Conservation (phyloP, 2,797 vertebrate genomes). For the Menidia menidia region DNA sequence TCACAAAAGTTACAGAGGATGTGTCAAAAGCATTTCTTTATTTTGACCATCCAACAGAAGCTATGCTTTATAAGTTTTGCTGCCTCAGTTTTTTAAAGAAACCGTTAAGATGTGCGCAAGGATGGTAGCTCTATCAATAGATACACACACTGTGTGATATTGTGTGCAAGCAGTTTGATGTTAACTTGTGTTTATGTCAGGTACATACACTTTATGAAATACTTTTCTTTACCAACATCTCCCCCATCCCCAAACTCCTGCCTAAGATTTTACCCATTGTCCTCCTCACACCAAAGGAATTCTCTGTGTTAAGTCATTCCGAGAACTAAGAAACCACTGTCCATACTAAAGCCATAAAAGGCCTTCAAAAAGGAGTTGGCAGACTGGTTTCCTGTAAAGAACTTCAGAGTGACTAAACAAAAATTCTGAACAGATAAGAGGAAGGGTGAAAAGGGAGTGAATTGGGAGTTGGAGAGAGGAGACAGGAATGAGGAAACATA, state of each 20-base stretch:
- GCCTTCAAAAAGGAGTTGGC: constrained; percentile 36
- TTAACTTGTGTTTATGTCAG: background rate
- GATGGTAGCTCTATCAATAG: background rate
- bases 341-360: constrained; percentile 32
- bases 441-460: constrained; percentile 29
- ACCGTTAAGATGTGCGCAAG: background rate
- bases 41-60: background rate
- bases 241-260: background rate
- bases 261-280: background rate
- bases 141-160: background rate
- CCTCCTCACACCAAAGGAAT: constrained; percentile 6
- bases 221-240: background rate
- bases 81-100: background rate
- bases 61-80: background rate
- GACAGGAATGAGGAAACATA: constrained; percentile 55
- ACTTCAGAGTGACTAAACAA: constrained; percentile 63
- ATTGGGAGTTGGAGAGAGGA: constrained; percentile 20
- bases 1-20: background rate
- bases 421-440: constrained; percentile 64
- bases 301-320: constrained; percentile 10
- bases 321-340: constrained; percentile 15
- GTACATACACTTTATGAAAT: background rate
- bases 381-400: constrained; percentile 62
- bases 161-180: background rate
- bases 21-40: background rate